Conservation (phyloP, 2,888 invertebrate species). For the Urechis unicinctus region DNA sequence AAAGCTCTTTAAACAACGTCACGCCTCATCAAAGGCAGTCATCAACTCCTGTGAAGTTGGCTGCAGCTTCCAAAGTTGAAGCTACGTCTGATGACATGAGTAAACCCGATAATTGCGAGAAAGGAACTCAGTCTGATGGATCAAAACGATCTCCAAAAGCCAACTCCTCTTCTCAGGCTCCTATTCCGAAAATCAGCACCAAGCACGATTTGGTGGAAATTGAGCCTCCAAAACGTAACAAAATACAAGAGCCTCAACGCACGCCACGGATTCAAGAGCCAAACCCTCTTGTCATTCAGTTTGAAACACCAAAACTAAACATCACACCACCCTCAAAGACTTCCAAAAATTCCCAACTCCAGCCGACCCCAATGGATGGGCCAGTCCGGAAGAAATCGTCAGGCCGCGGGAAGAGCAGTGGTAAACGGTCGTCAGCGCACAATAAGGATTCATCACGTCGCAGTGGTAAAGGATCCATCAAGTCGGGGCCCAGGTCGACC, state of each 20-base stretch:
- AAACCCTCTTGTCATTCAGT: background rate
- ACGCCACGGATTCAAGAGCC: slow-evolving; percentile 1
- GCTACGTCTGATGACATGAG: too few relatives aligned
- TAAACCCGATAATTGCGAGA: background rate
- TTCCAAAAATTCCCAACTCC: background rate
- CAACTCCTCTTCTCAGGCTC: background rate
- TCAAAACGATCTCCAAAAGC: background rate
- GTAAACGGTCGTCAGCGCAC: background rate
- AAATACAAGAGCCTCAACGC: background rate
- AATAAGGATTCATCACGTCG: too few relatives aligned
- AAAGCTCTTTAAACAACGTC: background rate
- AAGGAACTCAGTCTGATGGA: background rate
- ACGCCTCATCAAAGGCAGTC: background rate
- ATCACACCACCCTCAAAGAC: background rate
- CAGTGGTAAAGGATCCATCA: too few relatives aligned
- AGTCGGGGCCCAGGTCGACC: too few relatives aligned
- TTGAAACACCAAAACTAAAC: background rate
- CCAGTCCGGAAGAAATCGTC: background rate
- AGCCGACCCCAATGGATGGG: background rate
- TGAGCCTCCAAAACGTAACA: background rate
- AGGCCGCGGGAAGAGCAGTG: background rate
- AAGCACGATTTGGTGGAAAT: background rate
- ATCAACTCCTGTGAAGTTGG: too few relatives aligned
- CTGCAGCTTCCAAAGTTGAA: too few relatives aligned
- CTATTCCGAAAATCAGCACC: background rate